Base-by-base conservation (phyloP, 2,888 invertebrate species). In the Drosophila prolongata region DNA sequence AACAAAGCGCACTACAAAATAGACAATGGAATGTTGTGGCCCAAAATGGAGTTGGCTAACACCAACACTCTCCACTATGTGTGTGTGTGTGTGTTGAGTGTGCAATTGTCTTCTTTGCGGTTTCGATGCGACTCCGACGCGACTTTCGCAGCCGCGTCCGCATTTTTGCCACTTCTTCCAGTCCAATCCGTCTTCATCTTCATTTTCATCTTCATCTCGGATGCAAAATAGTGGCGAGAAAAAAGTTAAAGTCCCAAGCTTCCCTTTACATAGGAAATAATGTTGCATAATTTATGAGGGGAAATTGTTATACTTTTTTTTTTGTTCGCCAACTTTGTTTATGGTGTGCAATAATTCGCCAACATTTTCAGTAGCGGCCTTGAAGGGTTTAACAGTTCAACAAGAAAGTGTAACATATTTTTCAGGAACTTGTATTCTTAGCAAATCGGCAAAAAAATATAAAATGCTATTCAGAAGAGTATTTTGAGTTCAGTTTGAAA, bases 201-300 rank as follows among this genome's bases (percentile, higher is more conserved):
- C 47, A 55, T 57, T 50, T 61, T 55, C 42, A 55, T 61, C 38
- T 49, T 35, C 57, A 59, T 52, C 57, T 34, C 24, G 50, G 44
- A 55, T 52, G 59, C 69, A 56, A 67, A 67, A 19, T 30, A 56
- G 57, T 40, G 38, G 37, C 19, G 14, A n/a, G 27, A 13, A 53
- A 37, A 49, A 71, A 34, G 16, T 44, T 14, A 43, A 49, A 42
- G 40, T 71, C 68, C 52, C 57, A 58, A 47, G 70, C 70, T 73
- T 71, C 61, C 70, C 50, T 55, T 46, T 61, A 79, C 86, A 70
- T 74, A 86, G 87, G 83, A 84, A 88, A 83, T 86, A 83, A 86
- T 80, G 83, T 84, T 84, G 83, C 83, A 84, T 84, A 88, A 84
- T 88, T 88, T 76, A 88, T 84, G 70, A 83, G 80, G 76, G 87